A percentile compares a stretch with the other conserved stretches of the same genome.
phyloP scores from a whole-genome alignment of 2,888 invertebrate species.

The Sisyra terminalis region DNA sequence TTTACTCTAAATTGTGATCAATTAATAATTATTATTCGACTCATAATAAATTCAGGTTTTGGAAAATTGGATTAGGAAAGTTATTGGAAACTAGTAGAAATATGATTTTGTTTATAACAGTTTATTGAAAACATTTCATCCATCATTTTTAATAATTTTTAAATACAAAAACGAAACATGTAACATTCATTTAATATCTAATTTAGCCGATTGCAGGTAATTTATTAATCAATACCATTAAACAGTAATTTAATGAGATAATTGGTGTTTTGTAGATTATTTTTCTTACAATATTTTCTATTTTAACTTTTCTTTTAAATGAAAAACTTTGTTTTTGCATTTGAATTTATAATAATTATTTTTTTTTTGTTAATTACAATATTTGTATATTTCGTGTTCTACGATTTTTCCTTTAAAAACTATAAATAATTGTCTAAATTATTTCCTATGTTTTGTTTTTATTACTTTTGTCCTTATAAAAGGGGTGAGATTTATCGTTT shows the following conservation, averaged over 20 bases:
- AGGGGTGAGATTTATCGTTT: background rate
- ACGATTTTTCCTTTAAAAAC: too few relatives aligned
- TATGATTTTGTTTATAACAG: slow-evolving; percentile 17
- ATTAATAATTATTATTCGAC: too few relatives aligned
- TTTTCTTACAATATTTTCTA: slow-evolving; percentile 12
- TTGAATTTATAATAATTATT: slow-evolving; percentile 2
- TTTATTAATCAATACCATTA: slow-evolving; percentile 13
- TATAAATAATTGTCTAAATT: too few relatives aligned
- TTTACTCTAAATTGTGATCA: too few relatives aligned
- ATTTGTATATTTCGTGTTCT: too few relatives aligned
- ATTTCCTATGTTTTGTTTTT: too few relatives aligned
- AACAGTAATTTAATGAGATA: slow-evolving; percentile 22
- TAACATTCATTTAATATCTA: slow-evolving; percentile 19
- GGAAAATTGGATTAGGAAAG: too few relatives aligned
- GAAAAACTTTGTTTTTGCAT: slow-evolving; percentile 5
- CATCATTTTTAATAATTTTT: slow-evolving; percentile 13
- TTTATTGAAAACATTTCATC: slow-evolving; percentile 22
- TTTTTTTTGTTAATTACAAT: slow-evolving; percentile 6
- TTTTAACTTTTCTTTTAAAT: background rate
- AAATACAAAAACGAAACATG: slow-evolving; percentile 19
- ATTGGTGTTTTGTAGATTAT: slow-evolving; percentile 31
- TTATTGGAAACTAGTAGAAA: background rate
- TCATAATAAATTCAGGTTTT: too few relatives aligned
- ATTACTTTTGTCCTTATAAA: too few relatives aligned
- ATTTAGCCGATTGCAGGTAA: slow-evolving; percentile 14